Conservation (phyloP, 2,113 vertebrate genomes). For the Erinaceus europaeus region DNA sequence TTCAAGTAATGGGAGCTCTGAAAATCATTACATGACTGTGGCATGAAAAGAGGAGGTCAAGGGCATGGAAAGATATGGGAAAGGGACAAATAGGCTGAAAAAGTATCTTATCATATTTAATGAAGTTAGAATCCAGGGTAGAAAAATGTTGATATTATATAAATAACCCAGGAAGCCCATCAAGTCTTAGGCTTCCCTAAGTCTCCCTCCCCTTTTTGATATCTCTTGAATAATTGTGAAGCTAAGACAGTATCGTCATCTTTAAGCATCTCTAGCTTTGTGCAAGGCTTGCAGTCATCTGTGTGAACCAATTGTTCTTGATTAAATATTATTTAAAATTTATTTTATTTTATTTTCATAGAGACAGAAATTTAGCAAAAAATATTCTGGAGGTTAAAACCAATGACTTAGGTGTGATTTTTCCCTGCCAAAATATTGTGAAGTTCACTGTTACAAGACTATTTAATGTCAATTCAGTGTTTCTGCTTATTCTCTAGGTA, state of each 20-base stretch:
- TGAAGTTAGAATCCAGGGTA: slow-evolving; percentile 7
- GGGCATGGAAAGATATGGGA: too few relatives aligned
- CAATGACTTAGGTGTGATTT: neutral
- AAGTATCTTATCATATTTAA: slow-evolving; percentile 25
- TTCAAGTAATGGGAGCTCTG: slow-evolving; percentile 30
- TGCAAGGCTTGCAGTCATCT: slow-evolving; percentile 39
- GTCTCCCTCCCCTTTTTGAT: neutral
- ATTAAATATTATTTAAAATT: too few relatives aligned
- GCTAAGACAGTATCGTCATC: slow-evolving; percentile 40
- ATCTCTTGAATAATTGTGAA: slow-evolving; percentile 27
- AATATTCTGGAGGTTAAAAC: neutral
- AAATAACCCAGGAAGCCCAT: too few relatives aligned
- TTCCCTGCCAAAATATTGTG: neutral
- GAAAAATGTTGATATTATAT: slow-evolving; percentile 35
- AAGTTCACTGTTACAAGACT: slow-evolving; percentile 16
- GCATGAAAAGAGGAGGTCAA: too few relatives aligned
- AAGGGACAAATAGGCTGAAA: neutral
- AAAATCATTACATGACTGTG: neutral
- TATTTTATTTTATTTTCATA: too few relatives aligned
- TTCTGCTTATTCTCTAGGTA: slow-evolving; percentile 85
- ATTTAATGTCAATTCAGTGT: slow-evolving; percentile 8
- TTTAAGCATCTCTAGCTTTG: slow-evolving; percentile 51
- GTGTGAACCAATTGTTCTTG: neutral
- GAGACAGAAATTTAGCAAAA: slow-evolving; percentile 13
- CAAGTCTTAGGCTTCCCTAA: neutral